Percentiles rank a stretch among this genome's conserved stretches.
Conservation (phyloP, 2,797 vertebrate genomes). For the Poecilia picta region DNA sequence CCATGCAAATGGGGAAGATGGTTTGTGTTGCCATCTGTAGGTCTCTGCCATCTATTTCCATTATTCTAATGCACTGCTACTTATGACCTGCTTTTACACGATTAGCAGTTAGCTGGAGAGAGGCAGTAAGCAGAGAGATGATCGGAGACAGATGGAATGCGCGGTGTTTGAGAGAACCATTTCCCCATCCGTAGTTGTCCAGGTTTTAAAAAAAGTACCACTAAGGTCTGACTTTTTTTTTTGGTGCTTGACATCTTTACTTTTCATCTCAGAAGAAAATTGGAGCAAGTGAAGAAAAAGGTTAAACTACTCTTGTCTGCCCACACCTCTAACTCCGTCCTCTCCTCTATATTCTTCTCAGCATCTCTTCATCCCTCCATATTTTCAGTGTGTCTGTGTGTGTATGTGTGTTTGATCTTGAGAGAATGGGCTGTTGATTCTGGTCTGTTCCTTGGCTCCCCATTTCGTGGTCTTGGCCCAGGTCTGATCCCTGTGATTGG, state of each 20-base stretch:
- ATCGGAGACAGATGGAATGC: conserved; percentile 45
- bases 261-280: conserved; percentile 33
- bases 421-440: conserved; percentile 81
- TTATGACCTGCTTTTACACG: conserved; percentile 78
- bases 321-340: conserved; percentile 11
- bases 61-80: conserved; percentile 81
- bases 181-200: conserved; percentile 50
- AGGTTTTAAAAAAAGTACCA: conserved; percentile 20
- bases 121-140: conserved; percentile 36
- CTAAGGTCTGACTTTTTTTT: conserved; percentile 41
- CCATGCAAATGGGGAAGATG: conserved; percentile 79
- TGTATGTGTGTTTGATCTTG: conserved; percentile 64
- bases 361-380: conserved; percentile 13
- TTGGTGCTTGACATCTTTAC: conserved; percentile 38
- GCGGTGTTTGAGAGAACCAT: conserved; percentile 53
- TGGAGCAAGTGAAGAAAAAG: conserved; percentile 10
- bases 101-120: conserved; percentile 67
- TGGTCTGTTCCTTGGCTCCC: conserved; percentile 78
- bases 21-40: conserved; percentile 78
- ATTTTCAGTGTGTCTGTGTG: conserved; percentile 15
- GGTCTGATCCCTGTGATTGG: conserved; percentile 77
- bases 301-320: conserved; percentile 28
- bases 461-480: conserved; percentile 74
- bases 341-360: conserved; percentile 4
- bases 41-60: conserved; percentile 79